Conservation (phyloP, 2,113 vertebrate genomes). For the Noctilio leporinus region DNA sequence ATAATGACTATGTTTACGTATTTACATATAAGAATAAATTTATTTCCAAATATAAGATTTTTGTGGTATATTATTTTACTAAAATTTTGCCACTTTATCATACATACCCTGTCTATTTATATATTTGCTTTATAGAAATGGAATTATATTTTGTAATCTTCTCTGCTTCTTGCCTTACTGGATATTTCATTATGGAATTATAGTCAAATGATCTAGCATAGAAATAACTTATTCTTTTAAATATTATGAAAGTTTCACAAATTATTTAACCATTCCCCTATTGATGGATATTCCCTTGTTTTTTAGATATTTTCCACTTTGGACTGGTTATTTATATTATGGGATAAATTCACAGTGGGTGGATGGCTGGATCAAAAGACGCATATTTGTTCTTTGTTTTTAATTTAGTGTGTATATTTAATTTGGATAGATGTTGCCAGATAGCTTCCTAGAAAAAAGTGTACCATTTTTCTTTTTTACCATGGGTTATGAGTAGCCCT, state of each 20-base stretch:
- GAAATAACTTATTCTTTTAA: not conserved
- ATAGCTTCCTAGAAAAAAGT: not conserved
- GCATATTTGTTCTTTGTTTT: not conserved
- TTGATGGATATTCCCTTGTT: slow-evolving; percentile 11
- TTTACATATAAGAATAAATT: too few relatives aligned
- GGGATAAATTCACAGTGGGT: not conserved
- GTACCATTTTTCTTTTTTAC: not conserved
- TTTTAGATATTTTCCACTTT: slow-evolving; percentile 16
- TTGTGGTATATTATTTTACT: too few relatives aligned
- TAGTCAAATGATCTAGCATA: not conserved
- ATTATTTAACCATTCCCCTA: not conserved
- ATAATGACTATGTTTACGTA: too few relatives aligned
- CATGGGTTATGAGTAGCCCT: not conserved
- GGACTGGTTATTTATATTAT: not conserved
- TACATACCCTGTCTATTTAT: too few relatives aligned
- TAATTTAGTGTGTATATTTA: slow-evolving; percentile 2
- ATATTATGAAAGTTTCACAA: not conserved
- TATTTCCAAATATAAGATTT: too few relatives aligned
- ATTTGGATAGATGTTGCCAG: not conserved
- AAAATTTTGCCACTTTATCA: too few relatives aligned
- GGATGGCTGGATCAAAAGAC: not conserved
- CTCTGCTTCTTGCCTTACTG: not conserved
- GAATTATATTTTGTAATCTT: not conserved
- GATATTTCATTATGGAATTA: not conserved
- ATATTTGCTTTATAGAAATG: not conserved